Percentiles rank a stretch among this genome's conserved stretches.
These are phyloP conservation scores for Chloropsis cyanopogon DNA, from an alignment of 2,113 vertebrate genomes.

Conservation along the genomic window DNA sequence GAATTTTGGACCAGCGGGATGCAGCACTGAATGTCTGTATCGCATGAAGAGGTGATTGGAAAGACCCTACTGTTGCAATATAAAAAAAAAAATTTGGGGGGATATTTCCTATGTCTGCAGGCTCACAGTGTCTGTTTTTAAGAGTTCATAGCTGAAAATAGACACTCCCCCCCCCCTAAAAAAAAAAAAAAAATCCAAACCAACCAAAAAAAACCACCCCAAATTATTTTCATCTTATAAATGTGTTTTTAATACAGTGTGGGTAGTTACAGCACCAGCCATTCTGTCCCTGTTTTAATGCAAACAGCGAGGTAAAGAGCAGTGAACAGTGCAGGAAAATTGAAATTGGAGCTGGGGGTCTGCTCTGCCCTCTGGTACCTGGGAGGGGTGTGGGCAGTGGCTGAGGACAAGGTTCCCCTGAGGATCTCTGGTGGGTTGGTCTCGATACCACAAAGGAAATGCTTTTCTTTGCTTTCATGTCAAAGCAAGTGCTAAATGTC, in stretches of 20 bases:
- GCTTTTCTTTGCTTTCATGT: background rate
- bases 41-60: background rate
- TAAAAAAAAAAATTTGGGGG: background rate
- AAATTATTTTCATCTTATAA: background rate
- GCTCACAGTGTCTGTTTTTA: background rate
- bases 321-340: background rate
- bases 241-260: fast-evolving
- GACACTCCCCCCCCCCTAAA: fast-evolving
- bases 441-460: background rate
- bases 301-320: background rate
- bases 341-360: background rate
- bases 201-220: fast-evolving
- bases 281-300: background rate
- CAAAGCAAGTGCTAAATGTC: background rate
- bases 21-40: background rate
- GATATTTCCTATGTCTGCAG: background rate
- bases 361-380: background rate
- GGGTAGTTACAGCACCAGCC: background rate
- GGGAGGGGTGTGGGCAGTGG: background rate
- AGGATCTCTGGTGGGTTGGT: background rate
- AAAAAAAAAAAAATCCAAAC: background rate
- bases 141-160: background rate
- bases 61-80: background rate
- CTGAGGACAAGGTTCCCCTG: background rate
- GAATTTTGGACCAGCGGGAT: fast-evolving